Evolutionary conservation across 1,140 invertebrate genomes (phyloP).

Genomic region (Drosophila quadrilineata): DNA sequence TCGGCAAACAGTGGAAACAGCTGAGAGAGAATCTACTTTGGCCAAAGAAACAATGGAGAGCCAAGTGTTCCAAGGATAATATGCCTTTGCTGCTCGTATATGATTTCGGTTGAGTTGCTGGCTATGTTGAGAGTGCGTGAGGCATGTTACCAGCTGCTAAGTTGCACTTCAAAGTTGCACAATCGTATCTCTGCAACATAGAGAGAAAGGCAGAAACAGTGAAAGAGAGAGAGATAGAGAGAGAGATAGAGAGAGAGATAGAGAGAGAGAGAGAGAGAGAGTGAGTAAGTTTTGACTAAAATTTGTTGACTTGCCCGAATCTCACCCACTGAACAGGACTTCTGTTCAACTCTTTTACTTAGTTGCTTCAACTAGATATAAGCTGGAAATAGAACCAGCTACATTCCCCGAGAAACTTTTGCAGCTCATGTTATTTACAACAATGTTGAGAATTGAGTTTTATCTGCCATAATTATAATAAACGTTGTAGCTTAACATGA

Average conservation of each 20-base stretch:
- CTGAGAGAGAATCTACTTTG: background rate
- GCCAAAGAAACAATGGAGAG: constrained; percentile 47
- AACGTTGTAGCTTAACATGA: no score
- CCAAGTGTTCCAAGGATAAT: background rate
- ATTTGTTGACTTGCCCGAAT: constrained; percentile 68
- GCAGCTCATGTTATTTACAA: no score
- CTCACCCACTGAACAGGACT: background rate
- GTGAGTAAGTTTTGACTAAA: constrained; percentile 45
- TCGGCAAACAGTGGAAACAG: background rate
- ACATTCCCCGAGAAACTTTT: no score
- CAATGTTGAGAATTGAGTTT: no score
- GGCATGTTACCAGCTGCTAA: constrained; percentile 54
- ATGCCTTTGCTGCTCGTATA: constrained; percentile 20
- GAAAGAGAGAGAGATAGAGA: no score
- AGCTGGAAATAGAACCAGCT: no score
- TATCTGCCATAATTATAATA: no score
- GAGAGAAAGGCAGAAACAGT: no score
- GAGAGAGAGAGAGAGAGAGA: no score
- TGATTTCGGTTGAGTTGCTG: no score
- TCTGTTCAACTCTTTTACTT: background rate
- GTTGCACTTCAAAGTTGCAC: constrained; percentile 67
- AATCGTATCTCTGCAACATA: no score
- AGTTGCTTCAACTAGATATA: constrained; percentile 27
- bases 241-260: no score
- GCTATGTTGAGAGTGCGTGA: constrained; percentile 55